Percentiles rank a stretch among this genome's conserved stretches.
Conservation (phyloP, 2,113 vertebrate species). For the Myodes glareolus region DNA sequence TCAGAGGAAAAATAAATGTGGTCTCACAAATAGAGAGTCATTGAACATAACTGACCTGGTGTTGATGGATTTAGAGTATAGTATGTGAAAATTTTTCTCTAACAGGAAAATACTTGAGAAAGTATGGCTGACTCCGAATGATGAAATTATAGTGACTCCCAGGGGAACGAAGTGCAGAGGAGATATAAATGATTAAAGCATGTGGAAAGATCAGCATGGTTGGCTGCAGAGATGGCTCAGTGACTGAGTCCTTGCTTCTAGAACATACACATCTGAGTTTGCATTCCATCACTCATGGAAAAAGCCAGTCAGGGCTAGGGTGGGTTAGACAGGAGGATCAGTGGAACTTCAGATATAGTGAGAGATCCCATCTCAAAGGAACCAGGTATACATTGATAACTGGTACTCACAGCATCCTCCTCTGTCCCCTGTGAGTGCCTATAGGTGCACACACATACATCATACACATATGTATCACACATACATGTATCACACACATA, state of each 20-base stretch:
- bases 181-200: constrained; percentile 1
- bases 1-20: constrained; percentile 14
- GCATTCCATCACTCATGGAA: neutral
- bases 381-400: neutral
- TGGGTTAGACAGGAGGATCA: neutral
- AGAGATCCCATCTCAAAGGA: neutral
- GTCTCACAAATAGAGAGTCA: neutral
- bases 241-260: neutral
- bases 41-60: neutral
- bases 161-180: neutral
- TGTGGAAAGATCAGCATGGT: neutral
- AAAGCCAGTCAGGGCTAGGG: neutral
- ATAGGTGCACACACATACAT: neutral
- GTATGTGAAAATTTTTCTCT: neutral
- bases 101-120: neutral
- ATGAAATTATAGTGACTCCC: constrained; percentile 24
- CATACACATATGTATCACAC: neutral
- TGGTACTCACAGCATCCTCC: neutral
- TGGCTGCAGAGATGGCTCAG: neutral
- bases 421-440: too few relatives aligned
- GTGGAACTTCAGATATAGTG: too few relatives aligned
- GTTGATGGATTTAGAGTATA: neutral
- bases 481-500: neutral
- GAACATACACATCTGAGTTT: neutral
- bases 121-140: neutral